A percentile compares a stretch with the other conserved stretches of the same genome.
These are phyloP conservation scores for Ecliptopera silaceata DNA, from an alignment of 2,888 invertebrate species.

Conservation along the genomic window DNA sequence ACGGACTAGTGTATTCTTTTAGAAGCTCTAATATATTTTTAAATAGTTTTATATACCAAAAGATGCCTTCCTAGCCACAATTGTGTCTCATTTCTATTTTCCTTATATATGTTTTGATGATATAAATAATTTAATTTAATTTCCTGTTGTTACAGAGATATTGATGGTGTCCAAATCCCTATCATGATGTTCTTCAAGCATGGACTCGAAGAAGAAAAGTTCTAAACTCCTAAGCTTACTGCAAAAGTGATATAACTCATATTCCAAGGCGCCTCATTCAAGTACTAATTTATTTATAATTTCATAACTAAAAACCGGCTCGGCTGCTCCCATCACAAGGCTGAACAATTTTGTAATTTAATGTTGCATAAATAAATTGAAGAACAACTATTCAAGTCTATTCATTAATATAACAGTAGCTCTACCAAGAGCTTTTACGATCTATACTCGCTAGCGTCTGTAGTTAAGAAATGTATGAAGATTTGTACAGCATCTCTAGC, in stretches of 20 bases:
- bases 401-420: neutral
- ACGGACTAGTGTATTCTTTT: too few species aligned
- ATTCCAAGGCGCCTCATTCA: conserved; percentile 67
- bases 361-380: conserved; percentile 78
- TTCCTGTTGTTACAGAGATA: conserved; percentile 83
- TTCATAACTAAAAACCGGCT: conserved; percentile 72
- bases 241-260: conserved; percentile 64
- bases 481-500: too few species aligned
- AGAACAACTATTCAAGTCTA: conserved; percentile 53
- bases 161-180: conserved; percentile 91
- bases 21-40: too few species aligned
- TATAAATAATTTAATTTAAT: neutral
- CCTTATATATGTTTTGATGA: too few species aligned
- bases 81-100: too few species aligned
- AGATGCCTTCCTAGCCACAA: too few species aligned
- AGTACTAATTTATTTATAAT: conserved; percentile 78
- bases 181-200: conserved; percentile 98
- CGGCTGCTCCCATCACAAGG: conserved; percentile 76
- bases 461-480: too few species aligned
- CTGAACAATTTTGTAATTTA: conserved; percentile 78
- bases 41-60: too few species aligned
- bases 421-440: too few species aligned
- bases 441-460: too few species aligned
- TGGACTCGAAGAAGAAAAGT: conserved; percentile 97
- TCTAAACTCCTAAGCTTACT: conserved; percentile 79